Evolutionary conservation across 2,797 vertebrate species (phyloP).

Genomic region (Spinibarbus caldwelli): DNA sequence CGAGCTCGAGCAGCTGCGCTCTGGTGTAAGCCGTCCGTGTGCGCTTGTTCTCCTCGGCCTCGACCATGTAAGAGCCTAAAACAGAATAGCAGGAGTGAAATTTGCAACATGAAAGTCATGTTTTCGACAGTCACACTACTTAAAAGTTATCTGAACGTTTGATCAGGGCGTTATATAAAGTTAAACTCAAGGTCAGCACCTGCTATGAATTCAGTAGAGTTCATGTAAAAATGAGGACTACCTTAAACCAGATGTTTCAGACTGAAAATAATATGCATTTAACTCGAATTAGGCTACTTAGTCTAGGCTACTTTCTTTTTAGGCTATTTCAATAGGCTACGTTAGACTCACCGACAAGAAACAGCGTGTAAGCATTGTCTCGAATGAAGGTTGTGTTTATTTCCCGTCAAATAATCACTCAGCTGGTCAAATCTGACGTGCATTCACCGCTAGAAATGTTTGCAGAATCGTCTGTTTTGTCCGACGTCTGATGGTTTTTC

Average conservation of each 20-base stretch:
- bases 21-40: slow-evolving; percentile 96
- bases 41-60: slow-evolving; percentile 94
- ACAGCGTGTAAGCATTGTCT: not conserved
- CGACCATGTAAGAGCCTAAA: slow-evolving; percentile 85
- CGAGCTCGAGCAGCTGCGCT: slow-evolving; percentile 94
- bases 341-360: not conserved
- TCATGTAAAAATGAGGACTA: not conserved
- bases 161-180: not conserved
- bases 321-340: not conserved
- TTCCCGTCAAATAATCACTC: not conserved
- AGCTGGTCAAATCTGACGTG: not conserved
- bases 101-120: not conserved
- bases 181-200: not conserved
- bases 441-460: not conserved
- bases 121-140: not conserved
- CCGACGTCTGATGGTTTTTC: not conserved
- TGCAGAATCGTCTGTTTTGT: too few species aligned
- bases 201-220: not conserved
- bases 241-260: not conserved
- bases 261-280: not conserved
- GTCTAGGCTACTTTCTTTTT: not conserved
- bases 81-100: not conserved
- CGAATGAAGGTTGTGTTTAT: not conserved
- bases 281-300: too few species aligned
- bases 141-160: not conserved